Evolutionary conservation across 2,113 vertebrate species (phyloP), one percentile per base, ranked within the genome.

Genomic region (Mormoops blainvillei): DNA sequence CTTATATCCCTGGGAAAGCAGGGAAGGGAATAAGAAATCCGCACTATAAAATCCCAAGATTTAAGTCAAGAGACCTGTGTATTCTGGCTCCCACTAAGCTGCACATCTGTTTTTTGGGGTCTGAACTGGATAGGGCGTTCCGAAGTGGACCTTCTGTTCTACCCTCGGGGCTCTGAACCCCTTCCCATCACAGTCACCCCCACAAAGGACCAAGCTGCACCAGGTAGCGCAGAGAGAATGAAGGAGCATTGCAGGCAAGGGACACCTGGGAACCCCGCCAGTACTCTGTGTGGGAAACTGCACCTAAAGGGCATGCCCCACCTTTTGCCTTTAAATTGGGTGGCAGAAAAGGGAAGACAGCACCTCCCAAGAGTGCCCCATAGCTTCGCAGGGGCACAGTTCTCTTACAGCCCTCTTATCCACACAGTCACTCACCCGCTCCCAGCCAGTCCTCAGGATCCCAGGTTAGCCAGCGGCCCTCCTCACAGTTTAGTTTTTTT

Each of bases 361-460:
- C 54, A 7, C 20, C 9, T 38, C 10, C 5, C 31, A 10, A 4
- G 3, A 1, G 14, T 33, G 15, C 1, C 54, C 38, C 3, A 43
- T 9, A 31, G 54, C 31, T 77, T 19, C 7, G 26, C 45, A 20
- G 24, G 68, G n/a, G 43, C 26, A 16, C 2, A 7, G 36, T 24
- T 28, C 5, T 7, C 36, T 26, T 28, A 18, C 14, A 38, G 12
- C 16, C 68, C 54, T 31, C 19, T 83, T 11, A 56, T 15, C 85
- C 54, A 45, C 63, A 61, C 73, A 73, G 50, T 54, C 92, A 97
- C 97, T 94, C 94, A 90, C 94, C 89, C 65, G 36, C 71, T 82
- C 54, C 36, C 87, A 5, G 45, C 73, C 33, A 94, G 84, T 54
- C 41, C 76, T 74, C 88, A 36, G 13, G 67, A 54, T 76, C 74